Percentiles rank a stretch among this genome's conserved stretches.
These are phyloP conservation scores for Homarus americanus DNA, from an alignment of 1,140 invertebrate species.

Conservation along the genomic window DNA sequence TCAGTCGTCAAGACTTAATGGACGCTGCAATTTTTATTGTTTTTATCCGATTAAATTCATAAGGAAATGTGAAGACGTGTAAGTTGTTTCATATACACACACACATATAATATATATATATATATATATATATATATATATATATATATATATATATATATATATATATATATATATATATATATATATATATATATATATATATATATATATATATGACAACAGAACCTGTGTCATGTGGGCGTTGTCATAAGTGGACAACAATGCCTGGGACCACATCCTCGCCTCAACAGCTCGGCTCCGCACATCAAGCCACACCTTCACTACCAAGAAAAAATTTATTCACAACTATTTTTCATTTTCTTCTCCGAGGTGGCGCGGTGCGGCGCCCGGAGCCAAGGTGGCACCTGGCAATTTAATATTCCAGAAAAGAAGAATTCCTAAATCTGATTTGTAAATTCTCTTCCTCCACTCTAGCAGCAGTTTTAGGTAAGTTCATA, in stretches of 20 bases:
- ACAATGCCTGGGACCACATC: too few relatives aligned
- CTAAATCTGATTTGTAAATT: too few relatives aligned
- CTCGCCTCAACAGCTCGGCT: too few relatives aligned
- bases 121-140: conserved; percentile 13
- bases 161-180: not conserved
- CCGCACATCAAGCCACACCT: not conserved
- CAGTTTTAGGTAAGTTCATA: too few relatives aligned
- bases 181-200: not conserved
- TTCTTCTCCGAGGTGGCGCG: conserved; percentile 53
- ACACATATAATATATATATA: conserved; percentile 13
- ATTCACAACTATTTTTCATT: not conserved
- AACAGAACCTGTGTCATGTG: not conserved
- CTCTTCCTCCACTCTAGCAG: too few relatives aligned
- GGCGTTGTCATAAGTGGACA: not conserved
- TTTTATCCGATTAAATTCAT: not conserved
- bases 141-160: conserved; percentile 6
- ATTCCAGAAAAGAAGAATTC: too few relatives aligned
- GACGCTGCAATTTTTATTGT: not conserved
- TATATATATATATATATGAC: too few relatives aligned
- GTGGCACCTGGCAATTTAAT: too few relatives aligned
- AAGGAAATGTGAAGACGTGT: not conserved
- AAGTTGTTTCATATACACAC: too few relatives aligned
- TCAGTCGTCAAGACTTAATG: not conserved
- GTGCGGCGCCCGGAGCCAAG: too few relatives aligned
- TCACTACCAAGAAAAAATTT: not conserved